Evolutionary conservation across 2,113 vertebrate species (phyloP).

Genomic region (Daubentonia madagascariensis): DNA sequence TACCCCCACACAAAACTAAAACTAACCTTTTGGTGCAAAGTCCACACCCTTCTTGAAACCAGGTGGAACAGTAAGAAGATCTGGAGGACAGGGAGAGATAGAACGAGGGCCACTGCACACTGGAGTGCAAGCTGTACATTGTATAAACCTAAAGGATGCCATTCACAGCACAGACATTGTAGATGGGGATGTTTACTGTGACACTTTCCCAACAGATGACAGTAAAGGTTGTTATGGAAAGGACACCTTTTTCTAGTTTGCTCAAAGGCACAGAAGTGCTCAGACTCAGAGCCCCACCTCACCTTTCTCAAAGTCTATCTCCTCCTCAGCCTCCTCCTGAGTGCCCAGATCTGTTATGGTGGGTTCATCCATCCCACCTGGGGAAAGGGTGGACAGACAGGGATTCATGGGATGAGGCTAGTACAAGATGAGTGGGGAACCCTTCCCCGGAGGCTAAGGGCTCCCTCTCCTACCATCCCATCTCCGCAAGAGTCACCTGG

Average conservation of each 20-base stretch:
- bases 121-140: fast-evolving
- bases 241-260: background rate
- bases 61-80: slow-evolving; percentile 88
- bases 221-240: background rate
- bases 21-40: slow-evolving; percentile 87
- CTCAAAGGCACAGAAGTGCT: background rate
- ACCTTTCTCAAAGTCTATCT: slow-evolving; percentile 93
- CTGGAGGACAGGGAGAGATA: slow-evolving; percentile 70
- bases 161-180: fast-evolving
- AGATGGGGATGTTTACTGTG: background rate
- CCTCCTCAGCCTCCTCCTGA: slow-evolving; percentile 86
- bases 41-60: slow-evolving; percentile 91
- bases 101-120: background rate
- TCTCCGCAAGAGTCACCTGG: slow-evolving; percentile 83
- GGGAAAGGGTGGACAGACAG: background rate
- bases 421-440: background rate
- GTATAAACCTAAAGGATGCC: background rate
- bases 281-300: background rate
- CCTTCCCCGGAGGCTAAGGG: background rate
- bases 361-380: slow-evolving; percentile 94
- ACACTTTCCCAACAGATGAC: background rate
- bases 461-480: background rate
- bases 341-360: slow-evolving; percentile 88
- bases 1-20: background rate
- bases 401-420: background rate